Percentiles rank a stretch among this genome's conserved stretches.
These are phyloP conservation scores for Lycocerus yunnanus DNA, from an alignment of 2,888 invertebrate species.

Conservation along the genomic window DNA sequence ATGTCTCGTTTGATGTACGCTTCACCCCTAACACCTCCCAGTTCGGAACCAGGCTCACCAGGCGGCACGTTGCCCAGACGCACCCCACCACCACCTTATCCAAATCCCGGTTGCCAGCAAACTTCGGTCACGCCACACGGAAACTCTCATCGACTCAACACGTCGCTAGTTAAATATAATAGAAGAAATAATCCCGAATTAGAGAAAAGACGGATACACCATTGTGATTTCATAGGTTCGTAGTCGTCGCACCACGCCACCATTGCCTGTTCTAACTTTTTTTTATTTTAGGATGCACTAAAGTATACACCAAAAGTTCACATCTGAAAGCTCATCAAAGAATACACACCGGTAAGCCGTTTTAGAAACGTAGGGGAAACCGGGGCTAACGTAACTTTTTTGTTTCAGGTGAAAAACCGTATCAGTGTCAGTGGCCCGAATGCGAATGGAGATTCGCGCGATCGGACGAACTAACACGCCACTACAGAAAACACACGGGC, in stretches of 20 bases:
- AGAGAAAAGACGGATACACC: constrained; percentile 94
- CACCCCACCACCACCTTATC: constrained; percentile 80
- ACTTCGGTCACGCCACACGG: constrained; percentile 40
- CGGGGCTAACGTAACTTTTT: constrained; percentile 7
- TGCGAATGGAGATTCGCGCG: constrained; percentile 98
- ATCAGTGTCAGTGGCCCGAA: constrained; percentile 97
- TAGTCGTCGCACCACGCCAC: constrained; percentile 14
- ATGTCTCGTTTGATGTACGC: constrained; percentile 74
- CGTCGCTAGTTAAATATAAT: constrained; percentile 74
- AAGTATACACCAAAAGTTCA: constrained; percentile 97
- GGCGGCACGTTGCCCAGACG: constrained; percentile 72
- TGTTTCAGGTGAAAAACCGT: constrained; percentile 92
- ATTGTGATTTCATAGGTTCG: constrained; percentile 93
- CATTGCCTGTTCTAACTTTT: constrained; percentile 38
- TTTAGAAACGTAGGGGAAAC: not conserved
- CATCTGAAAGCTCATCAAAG: constrained; percentile 97
- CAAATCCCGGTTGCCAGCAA: constrained; percentile 59
- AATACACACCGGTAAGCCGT: constrained; percentile 88
- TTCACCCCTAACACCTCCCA: constrained; percentile 85
- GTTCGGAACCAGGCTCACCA: constrained; percentile 86
- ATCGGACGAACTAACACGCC: constrained; percentile 94
- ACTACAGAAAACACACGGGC: constrained; percentile 96
- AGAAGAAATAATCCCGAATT: constrained; percentile 95
- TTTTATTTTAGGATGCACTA: constrained; percentile 83
- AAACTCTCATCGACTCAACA: constrained; percentile 42